Evolutionary conservation across 2,888 invertebrate genomes (phyloP), one percentile per base, ranked within the genome.

Genomic region (Dynastes hyllus): DNA sequence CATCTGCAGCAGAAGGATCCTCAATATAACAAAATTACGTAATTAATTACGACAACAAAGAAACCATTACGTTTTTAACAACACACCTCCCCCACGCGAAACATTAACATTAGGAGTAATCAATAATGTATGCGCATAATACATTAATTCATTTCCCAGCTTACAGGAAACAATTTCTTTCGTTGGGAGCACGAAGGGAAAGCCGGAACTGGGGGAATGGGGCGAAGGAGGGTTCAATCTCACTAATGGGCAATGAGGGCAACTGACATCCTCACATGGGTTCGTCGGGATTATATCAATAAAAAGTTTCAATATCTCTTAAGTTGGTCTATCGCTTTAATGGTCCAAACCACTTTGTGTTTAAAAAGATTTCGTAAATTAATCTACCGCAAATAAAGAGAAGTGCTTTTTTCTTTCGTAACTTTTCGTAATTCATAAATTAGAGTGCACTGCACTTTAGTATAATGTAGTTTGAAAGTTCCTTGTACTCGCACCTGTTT

Each of bases 181-280:
- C 85, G 83, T 80, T 80, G 82, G 82, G 82, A 81, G 80, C 80
- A 80, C 88, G 89, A 89, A 90, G 90, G 90, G 90, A 88, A 88
- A 90, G 89, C 89, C 88, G 89, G 90, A 90, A 90, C 90, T 88
- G 90, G 90, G 90, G 90, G 90, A 88, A 86, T 83, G 86, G 85
- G 85, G 84, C 86, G 85, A 84, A 84, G 84, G 76, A 79, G 79
- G 80, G 80, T 80, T 78, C 80, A 80, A 80, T 80, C 80, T 80
- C 78, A 76, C 80, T 80, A 80, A 80, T 80, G 80, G 80, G 86
- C 87, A 87, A 88, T 87, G 88, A 88, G 87, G 86, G 86, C 86
- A 84, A 86, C 87, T 87, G 87, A 87, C 87, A 87, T 86, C 85
- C 86, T 87, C 86, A 87, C 87, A 87, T 87, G 86, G 86, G 85